Conservation (phyloP, 1,140 invertebrate genomes). For the Drosophila azteca region DNA sequence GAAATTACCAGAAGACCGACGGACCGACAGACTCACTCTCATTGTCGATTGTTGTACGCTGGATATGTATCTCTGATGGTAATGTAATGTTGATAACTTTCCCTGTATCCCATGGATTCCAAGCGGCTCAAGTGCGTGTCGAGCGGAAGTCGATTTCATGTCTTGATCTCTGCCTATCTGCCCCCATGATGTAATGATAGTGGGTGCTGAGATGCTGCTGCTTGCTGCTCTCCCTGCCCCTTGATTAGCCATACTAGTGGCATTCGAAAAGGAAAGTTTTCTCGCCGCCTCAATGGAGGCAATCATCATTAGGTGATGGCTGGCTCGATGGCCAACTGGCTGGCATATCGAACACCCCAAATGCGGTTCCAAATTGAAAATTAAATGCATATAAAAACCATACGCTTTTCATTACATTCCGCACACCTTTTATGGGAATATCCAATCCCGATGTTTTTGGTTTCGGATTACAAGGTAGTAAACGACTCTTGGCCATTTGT, state of each 20-base stretch:
- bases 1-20: conserved; percentile 39
- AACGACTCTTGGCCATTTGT: conserved; percentile 34
- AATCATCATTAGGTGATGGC: conserved; percentile 38
- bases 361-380: conserved; percentile 43
- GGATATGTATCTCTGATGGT: conserved; percentile 9
- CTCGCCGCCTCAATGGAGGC: conserved; percentile 6
- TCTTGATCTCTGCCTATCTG: conserved; percentile 12
- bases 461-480: conserved; percentile 21
- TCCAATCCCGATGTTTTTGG: not conserved
- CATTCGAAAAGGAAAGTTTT: conserved; percentile 36
- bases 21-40: conserved; percentile 12
- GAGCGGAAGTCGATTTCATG: conserved; percentile 46
- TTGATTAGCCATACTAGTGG: conserved; percentile 7
- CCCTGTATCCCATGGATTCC: not conserved
- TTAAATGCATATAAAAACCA: conserved; percentile 45
- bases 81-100: conserved; percentile 49
- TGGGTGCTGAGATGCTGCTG: conserved; percentile 35
- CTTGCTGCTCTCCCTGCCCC: too few species aligned
- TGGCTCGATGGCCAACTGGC: too few species aligned
- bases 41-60: conserved; percentile 27
- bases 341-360: too few species aligned
- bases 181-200: conserved; percentile 47
- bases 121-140: conserved; percentile 2
- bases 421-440: conserved; percentile 17
- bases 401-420: conserved; percentile 38